Base-by-base conservation (phyloP, 2,888 invertebrate species). In the Eubasilissa splendida region DNA sequence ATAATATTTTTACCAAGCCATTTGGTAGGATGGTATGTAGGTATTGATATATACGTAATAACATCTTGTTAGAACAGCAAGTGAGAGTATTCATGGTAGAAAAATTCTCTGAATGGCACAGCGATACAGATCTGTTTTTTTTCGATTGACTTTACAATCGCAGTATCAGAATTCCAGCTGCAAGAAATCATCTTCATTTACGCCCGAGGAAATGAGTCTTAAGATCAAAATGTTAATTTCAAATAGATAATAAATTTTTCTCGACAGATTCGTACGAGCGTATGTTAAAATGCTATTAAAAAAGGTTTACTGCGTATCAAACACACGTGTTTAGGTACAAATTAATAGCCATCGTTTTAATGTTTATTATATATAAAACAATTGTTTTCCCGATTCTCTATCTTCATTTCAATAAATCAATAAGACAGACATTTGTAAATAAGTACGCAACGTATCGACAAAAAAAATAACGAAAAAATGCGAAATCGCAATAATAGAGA, bases 161-260 rank as follows among this genome's bases (percentile, higher is more conserved):
- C 56, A 56, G 58, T 33, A 73, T 56, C 58, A 42, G 31, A 58
- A 59, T 58, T 73, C 58, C 73, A 12, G 58, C 42, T 73, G 42
- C 42, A 42, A 73, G 73, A 73, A 73, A 73, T 58, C 60, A 75
- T 75, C 60, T 75, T 31, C 22, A 10, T 11, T 22, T 12, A 10
- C 50, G 59, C 75, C 75, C 11, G 75, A 50, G 75, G 75, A 42
- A 60, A 75, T 14, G 31, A 42, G 42, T 42, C 53, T 75, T 42
- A 60, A 8, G 60, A 75, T 75, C 75, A 75, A 71, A 75, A n/a
- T 75, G 60, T 75, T 73, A 56, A 73, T 75, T 60, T 60, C 52
- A n/a, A 10, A 31, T 42, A 60, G n/a, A 52, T 52, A 42, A 75
- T 75, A 75, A 75, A 75, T 75, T 14, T 50, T 11, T 12, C 7